These are phyloP conservation scores for Charanyca ferruginea DNA, from an alignment of 2,888 invertebrate species.

Conservation along the genomic window DNA sequence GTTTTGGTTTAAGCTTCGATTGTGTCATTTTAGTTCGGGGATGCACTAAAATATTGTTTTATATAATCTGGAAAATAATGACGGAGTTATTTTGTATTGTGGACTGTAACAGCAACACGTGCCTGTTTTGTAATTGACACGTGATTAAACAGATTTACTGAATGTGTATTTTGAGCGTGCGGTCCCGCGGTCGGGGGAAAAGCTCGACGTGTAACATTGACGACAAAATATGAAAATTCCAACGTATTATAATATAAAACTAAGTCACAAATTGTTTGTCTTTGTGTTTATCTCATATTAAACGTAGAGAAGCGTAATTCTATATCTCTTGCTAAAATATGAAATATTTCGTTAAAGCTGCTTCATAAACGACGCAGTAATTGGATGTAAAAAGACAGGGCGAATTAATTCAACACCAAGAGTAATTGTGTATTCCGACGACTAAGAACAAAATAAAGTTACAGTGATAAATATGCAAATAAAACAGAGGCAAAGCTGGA, in stretches of 20 bases:
- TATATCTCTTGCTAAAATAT: slow-evolving; percentile 54
- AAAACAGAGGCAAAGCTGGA: slow-evolving; percentile 73
- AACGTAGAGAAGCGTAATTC: slow-evolving; percentile 28
- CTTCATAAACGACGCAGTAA: slow-evolving; percentile 56
- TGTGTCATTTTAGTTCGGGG: slow-evolving; percentile 10
- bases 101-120: slow-evolving; percentile 6
- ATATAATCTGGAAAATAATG: slow-evolving; percentile 10
- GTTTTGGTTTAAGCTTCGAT: slow-evolving; percentile 1
- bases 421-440: slow-evolving; percentile 67
- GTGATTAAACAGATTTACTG: slow-evolving; percentile 31
- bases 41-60: slow-evolving; percentile 9
- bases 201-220: slow-evolving; percentile 28
- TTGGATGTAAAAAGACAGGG: slow-evolving; percentile 64
- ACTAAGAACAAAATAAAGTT: slow-evolving; percentile 71
- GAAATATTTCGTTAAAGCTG: slow-evolving; percentile 53
- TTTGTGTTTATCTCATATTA: slow-evolving; percentile 5
- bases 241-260: slow-evolving; percentile 11
- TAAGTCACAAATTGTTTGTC: slow-evolving; percentile 5
- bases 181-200: slow-evolving; percentile 22
- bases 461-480: slow-evolving; percentile 76
- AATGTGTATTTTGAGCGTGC: slow-evolving; percentile 12
- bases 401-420: slow-evolving; percentile 65
- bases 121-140: slow-evolving; percentile 37
- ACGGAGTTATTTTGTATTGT: slow-evolving; percentile 10
- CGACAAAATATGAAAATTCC: slow-evolving; percentile 27